Evolutionary conservation across 1,140 invertebrate species (phyloP).

Genomic region (Lasaia peninsularis): DNA sequence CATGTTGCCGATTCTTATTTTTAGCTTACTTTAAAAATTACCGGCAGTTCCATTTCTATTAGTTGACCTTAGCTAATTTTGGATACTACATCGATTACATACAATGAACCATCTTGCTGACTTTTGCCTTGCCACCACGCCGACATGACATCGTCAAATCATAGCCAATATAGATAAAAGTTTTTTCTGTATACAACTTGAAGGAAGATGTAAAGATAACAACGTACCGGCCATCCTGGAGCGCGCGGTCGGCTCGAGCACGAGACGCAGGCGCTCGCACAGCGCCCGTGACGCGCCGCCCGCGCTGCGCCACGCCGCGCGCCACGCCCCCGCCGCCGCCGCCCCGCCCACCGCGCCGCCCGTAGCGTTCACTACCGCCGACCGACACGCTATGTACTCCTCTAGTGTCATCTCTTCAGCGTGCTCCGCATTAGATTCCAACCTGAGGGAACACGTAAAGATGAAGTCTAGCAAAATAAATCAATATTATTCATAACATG

Average conservation of each 20-base stretch:
- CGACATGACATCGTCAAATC: too few species aligned
- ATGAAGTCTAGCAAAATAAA: not conserved
- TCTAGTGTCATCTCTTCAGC: slow-evolving; percentile 43
- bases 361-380: slow-evolving; percentile 29
- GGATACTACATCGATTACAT: too few species aligned
- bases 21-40: too few species aligned
- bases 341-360: not conserved
- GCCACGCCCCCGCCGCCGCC: slow-evolving; percentile 40
- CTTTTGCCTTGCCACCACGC: too few species aligned
- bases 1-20: too few species aligned
- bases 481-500: too few species aligned
- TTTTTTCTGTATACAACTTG: too few species aligned
- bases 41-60: too few species aligned
- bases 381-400: slow-evolving; percentile 49
- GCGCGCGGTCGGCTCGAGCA: slow-evolving; percentile 96
- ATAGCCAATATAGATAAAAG: too few species aligned
- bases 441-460: slow-evolving; percentile 22
- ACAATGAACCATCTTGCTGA: too few species aligned
- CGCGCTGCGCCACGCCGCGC: slow-evolving; percentile 76
- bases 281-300: slow-evolving; percentile 89
- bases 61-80: too few species aligned
- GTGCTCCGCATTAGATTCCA: slow-evolving; percentile 29
- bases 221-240: slow-evolving; percentile 89
- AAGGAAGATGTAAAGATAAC: not conserved
- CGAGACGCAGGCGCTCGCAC: slow-evolving; percentile 94